Conservation (phyloP, 2,797 vertebrate genomes). For the Sarcophilus harrisii region DNA sequence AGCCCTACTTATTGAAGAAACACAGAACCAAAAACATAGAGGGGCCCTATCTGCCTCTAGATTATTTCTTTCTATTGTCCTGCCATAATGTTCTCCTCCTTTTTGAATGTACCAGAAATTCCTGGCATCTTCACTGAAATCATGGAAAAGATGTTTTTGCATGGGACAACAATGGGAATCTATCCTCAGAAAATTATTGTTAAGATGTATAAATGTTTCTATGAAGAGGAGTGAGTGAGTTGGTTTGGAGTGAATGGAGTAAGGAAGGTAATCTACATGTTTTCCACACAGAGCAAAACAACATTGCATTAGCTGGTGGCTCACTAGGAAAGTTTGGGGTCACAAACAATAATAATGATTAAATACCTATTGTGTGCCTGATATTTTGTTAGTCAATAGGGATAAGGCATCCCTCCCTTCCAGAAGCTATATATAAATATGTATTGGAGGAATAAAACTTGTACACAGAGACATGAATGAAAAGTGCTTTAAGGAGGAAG, state of each 20-base stretch:
- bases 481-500: neutral
- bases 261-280: neutral
- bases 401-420: neutral
- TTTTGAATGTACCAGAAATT: neutral
- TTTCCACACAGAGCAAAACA: neutral
- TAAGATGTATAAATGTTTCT: neutral
- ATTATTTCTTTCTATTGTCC: too few species aligned
- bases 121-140: neutral
- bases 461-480: neutral
- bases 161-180: neutral
- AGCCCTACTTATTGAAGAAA: too few species aligned
- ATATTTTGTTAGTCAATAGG: neutral
- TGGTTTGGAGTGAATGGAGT: neutral
- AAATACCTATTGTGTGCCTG: neutral
- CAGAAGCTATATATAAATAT: neutral
- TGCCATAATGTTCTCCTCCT: neutral
- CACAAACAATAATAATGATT: neutral
- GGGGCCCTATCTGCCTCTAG: neutral
- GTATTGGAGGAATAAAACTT: neutral
- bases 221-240: neutral
- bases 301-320: neutral
- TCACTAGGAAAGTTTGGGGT: neutral
- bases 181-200: neutral
- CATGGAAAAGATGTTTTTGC: neutral
- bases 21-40: neutral